phyloP scores from a whole-genome alignment of 2,113 vertebrate genomes.

The Misgurnus anguillicaudatus region DNA sequence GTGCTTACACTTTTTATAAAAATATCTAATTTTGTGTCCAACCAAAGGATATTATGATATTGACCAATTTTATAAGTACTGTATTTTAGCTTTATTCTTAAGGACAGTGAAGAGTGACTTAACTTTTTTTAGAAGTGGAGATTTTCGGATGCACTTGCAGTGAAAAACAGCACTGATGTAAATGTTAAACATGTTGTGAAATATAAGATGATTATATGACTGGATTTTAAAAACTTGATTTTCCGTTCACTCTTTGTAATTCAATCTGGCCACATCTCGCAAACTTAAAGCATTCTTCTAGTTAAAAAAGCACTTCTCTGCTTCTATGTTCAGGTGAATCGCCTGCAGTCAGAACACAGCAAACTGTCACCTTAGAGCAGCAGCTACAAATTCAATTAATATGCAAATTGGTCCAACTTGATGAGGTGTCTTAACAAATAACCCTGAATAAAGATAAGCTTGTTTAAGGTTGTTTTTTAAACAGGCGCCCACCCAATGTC shows the following conservation, averaged over 20 bases:
- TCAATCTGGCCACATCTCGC: constrained; percentile 60
- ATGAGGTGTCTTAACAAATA: constrained; percentile 78
- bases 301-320: constrained; percentile 67
- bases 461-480: constrained; percentile 77
- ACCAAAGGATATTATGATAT: too few species aligned
- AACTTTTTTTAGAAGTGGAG: too few species aligned
- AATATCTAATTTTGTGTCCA: too few species aligned
- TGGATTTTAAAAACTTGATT: background rate
- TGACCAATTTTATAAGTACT: too few species aligned
- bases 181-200: background rate
- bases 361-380: constrained; percentile 73
- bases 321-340: constrained; percentile 73
- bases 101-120: too few species aligned
- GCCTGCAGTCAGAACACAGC: constrained; percentile 70
- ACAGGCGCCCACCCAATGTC: constrained; percentile 75
- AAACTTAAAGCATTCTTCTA: constrained; percentile 75
- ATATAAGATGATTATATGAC: constrained; percentile 19
- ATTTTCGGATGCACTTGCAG: too few species aligned
- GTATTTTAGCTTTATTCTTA: too few species aligned
- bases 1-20: too few species aligned
- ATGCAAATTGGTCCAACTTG: constrained; percentile 77
- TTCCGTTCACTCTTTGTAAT: background rate
- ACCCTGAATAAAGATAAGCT: constrained; percentile 75
- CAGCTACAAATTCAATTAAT: constrained; percentile 78
- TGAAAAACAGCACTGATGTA: too few species aligned